phyloP scores from a whole-genome alignment of 2,113 vertebrate species.

The Eublepharis macularius region DNA sequence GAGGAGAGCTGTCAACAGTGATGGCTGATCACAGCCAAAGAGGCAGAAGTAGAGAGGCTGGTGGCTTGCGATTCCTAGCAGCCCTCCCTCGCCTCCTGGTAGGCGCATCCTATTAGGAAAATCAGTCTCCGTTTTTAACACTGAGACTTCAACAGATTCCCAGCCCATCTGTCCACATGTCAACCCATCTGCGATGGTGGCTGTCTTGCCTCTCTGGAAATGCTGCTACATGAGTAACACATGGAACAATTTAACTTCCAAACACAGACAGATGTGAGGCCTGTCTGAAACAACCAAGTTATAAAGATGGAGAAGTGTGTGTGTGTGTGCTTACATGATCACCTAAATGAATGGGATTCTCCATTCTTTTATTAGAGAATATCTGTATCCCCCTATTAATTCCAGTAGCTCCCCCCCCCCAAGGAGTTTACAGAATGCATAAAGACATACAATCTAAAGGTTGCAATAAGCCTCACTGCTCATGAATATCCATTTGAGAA shows the following conservation, averaged over 20 bases:
- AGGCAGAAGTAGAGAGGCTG: no score
- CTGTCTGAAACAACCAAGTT: neutral
- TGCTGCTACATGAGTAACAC: no score
- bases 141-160: neutral
- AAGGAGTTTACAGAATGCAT: no score
- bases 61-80: neutral
- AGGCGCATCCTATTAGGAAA: fast-evolving
- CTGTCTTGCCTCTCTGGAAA: fast-evolving
- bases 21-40: neutral
- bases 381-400: no score
- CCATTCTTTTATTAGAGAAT: no score
- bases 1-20: neutral
- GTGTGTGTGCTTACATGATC: neutral
- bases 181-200: neutral
- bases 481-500: no score
- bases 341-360: neutral
- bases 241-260: neutral
- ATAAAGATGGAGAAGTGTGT: neutral
- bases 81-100: neutral
- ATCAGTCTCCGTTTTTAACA: neutral
- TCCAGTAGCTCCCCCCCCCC: no score
- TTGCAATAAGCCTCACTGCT: no score
- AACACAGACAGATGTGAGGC: neutral
- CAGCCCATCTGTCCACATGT: neutral
- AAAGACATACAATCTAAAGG: no score